phyloP scores from a whole-genome alignment of 2,888 invertebrate species.

The Teleiodes luculella region DNA sequence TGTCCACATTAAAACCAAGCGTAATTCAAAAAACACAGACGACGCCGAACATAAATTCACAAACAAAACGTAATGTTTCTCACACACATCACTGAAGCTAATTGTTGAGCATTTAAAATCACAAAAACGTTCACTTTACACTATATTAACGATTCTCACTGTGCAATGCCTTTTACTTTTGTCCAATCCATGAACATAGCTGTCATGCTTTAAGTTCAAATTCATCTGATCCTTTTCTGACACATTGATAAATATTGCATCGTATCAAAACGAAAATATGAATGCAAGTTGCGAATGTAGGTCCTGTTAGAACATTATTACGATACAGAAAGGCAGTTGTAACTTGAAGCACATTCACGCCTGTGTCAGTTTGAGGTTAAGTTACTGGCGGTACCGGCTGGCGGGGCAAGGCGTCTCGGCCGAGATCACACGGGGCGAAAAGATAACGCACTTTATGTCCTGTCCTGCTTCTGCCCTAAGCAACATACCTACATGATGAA shows the following conservation, averaged over 20 bases:
- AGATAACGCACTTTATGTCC: constrained; percentile 15
- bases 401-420: constrained; percentile 49
- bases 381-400: constrained; percentile 70
- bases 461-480: not conserved
- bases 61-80: constrained; percentile 33
- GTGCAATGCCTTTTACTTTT: constrained; percentile 33
- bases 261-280: constrained; percentile 12
- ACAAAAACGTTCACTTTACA: constrained; percentile 26
- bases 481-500: too few species aligned
- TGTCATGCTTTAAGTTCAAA: constrained; percentile 24
- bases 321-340: constrained; percentile 56
- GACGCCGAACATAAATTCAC: constrained; percentile 26
- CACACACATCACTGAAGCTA: constrained; percentile 39
- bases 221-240: constrained; percentile 11
- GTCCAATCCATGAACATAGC: constrained; percentile 30
- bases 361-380: constrained; percentile 77
- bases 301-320: constrained; percentile 30
- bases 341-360: constrained; percentile 69
- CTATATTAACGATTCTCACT: constrained; percentile 33
- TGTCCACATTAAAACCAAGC: constrained; percentile 36
- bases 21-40: constrained; percentile 18
- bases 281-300: not conserved
- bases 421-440: constrained; percentile 53
- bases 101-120: constrained; percentile 37
- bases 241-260: constrained; percentile 6